phyloP scores from a whole-genome alignment of 2,113 vertebrate species.

The Cyphomyrus discorhynchus region DNA sequence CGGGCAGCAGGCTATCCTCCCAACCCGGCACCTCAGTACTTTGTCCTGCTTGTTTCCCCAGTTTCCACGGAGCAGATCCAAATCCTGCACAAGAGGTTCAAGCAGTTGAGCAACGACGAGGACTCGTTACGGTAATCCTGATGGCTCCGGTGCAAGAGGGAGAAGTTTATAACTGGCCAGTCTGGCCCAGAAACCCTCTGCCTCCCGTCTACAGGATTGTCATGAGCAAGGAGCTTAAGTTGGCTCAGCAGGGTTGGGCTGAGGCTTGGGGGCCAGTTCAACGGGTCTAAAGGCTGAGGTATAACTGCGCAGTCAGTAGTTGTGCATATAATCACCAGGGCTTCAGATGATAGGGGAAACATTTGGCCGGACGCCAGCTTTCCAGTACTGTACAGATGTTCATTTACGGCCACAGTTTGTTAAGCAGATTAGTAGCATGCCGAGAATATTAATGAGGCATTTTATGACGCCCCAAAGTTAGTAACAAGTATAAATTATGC shows the following conservation, averaged over 20 bases:
- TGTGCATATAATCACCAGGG: no score
- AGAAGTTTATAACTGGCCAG: no score
- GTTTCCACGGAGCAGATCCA: conserved; percentile 82
- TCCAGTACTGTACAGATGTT: no score
- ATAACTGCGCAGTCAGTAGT: neutral
- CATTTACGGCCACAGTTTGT: no score
- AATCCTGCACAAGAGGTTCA: conserved; percentile 80
- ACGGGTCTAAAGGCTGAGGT: neutral
- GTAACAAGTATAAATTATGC: no score
- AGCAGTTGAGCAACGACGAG: conserved; percentile 76
- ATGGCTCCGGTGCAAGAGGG: neutral
- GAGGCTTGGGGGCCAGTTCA: neutral
- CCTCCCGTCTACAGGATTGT: neutral
- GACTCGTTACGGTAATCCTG: conserved; percentile 64
- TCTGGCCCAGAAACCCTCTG: neutral
- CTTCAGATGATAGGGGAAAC: no score
- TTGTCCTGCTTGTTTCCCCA: conserved; percentile 33
- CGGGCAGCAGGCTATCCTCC: neutral
- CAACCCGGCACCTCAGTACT: neutral
- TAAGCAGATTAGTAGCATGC: no score
- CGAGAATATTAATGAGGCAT: no score
- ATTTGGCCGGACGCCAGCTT: no score
- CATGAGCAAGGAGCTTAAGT: neutral
- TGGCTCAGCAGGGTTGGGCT: neutral
- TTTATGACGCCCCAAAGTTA: no score